A percentile compares a stretch with the other conserved stretches of the same genome.
Conservation (phyloP, 1,140 invertebrate genomes). For the Drosophila pseudoobscura region DNA sequence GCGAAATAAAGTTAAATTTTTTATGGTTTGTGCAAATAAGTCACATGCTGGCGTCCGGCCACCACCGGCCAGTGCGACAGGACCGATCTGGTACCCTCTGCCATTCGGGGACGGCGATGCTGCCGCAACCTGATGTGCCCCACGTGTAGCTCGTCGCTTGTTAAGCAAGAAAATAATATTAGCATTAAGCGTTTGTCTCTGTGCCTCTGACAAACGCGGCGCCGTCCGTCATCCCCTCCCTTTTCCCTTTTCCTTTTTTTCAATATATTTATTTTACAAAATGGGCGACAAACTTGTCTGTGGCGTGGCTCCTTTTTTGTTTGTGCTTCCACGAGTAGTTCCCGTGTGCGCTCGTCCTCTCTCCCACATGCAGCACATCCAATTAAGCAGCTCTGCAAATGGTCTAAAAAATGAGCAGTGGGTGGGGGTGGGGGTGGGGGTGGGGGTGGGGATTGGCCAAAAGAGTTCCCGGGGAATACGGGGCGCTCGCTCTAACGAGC, state of each 20-base stretch:
- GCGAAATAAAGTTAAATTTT: slow-evolving; percentile 83
- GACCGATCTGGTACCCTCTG: slow-evolving; percentile 13
- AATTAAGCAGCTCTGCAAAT: slow-evolving; percentile 75
- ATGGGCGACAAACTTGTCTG: slow-evolving; percentile 77
- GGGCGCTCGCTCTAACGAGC: neutral
- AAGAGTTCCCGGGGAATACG: slow-evolving; percentile 18
- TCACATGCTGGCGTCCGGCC: slow-evolving; percentile 43
- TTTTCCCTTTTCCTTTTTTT: slow-evolving; percentile 28
- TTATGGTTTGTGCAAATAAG: slow-evolving; percentile 81
- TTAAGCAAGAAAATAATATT: slow-evolving; percentile 82
- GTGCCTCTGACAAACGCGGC: slow-evolving; percentile 67
- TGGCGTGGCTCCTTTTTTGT: slow-evolving; percentile 28
- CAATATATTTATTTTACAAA: slow-evolving; percentile 70
- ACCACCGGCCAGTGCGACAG: neutral
- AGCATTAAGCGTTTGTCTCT: slow-evolving; percentile 80
- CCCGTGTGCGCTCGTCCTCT: slow-evolving; percentile 26
- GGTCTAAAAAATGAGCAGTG: slow-evolving; percentile 61
- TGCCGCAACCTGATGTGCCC: slow-evolving; percentile 9
- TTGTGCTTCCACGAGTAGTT: slow-evolving; percentile 49
- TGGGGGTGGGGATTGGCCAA: slow-evolving; percentile 12
- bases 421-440: slow-evolving; percentile 17
- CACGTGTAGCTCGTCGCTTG: slow-evolving; percentile 42
- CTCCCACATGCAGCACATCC: slow-evolving; percentile 69
- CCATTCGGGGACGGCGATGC: too few relatives aligned
- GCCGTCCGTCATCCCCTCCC: slow-evolving; percentile 35